Percentiles rank a stretch among this genome's conserved stretches.
Evolutionary conservation across 2,888 invertebrate genomes (phyloP).

Genomic region (Capitulum mitella): DNA sequence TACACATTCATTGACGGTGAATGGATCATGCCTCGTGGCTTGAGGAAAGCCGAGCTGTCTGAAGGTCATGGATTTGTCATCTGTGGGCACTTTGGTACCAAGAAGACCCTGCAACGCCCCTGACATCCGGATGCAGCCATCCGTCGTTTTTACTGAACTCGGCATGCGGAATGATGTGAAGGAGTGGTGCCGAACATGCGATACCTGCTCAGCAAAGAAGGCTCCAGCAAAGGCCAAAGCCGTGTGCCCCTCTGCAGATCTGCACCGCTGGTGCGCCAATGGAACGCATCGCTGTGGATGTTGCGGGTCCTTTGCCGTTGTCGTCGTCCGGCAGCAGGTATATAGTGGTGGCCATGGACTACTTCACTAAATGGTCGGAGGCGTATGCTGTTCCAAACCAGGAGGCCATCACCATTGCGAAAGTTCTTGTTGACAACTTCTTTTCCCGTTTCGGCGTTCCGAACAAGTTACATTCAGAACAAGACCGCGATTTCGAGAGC

Average conservation of each 20-base stretch:
- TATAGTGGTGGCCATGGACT: neutral
- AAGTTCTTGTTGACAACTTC: neutral
- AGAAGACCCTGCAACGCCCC: too few species aligned
- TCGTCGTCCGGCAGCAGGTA: neutral
- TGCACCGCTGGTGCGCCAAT: neutral
- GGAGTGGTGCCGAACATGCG: neutral
- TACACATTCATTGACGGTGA: too few species aligned
- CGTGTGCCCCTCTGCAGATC: conserved; percentile 10
- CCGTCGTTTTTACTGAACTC: neutral
- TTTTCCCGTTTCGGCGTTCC: too few species aligned
- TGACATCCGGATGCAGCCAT: too few species aligned
- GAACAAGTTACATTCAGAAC: conserved; percentile 9
- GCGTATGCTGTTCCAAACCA: too few species aligned
- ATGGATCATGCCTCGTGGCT: too few species aligned
- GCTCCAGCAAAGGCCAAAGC: neutral
- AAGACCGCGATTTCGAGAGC: conserved; percentile 12
- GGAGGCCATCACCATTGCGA: neutral
- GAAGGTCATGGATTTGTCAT: too few species aligned
- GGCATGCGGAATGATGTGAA: neutral
- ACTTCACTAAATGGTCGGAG: conserved; percentile 22
- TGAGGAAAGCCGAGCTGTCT: too few species aligned
- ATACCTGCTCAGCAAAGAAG: conserved; percentile 10
- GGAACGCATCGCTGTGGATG: conserved; percentile 22
- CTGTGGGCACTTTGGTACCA: too few species aligned
- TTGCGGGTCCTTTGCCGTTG: conserved; percentile 10